Evolutionary conservation across 1,140 invertebrate genomes (phyloP).

Genomic region (Drosophila pandora): DNA sequence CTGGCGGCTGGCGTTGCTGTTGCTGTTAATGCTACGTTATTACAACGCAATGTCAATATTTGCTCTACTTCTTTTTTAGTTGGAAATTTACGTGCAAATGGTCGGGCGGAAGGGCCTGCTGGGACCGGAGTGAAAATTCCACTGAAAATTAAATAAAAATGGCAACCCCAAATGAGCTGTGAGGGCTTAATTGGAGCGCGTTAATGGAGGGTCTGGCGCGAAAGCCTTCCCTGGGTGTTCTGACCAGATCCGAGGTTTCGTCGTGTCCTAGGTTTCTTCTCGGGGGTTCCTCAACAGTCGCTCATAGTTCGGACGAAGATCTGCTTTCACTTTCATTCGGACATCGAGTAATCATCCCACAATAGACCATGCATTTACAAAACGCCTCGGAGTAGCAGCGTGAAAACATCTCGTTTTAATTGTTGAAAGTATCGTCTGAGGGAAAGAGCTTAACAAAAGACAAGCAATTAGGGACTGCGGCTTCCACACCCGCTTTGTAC

Average conservation of each 20-base stretch:
- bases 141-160: slow-evolving; percentile 65
- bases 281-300: too few relatives aligned
- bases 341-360: slow-evolving; percentile 24
- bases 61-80: slow-evolving; percentile 42
- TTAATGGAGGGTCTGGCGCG: slow-evolving; percentile 22
- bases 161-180: slow-evolving; percentile 70
- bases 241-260: slow-evolving; percentile 20
- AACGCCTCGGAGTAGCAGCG: not conserved
- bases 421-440: slow-evolving; percentile 58
- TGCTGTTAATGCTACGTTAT: slow-evolving; percentile 76
- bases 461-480: slow-evolving; percentile 70
- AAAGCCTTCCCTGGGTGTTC: too few relatives aligned
- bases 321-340: slow-evolving; percentile 36
- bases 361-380: slow-evolving; percentile 10
- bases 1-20: slow-evolving; percentile 13
- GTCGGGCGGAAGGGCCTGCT: slow-evolving; percentile 17
- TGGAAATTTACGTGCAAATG: slow-evolving; percentile 70
- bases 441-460: slow-evolving; percentile 54
- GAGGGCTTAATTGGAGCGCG: slow-evolving; percentile 55
- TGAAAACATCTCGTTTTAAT: slow-evolving; percentile 61
- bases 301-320: not conserved
- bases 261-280: not conserved
- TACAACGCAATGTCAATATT: slow-evolving; percentile 82
- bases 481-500: slow-evolving; percentile 14
- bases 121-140: slow-evolving; percentile 26